A percentile compares a stretch with the other conserved stretches of the same genome.
Conservation (phyloP, 2,888 invertebrate species). For the Danaus chrysippus region DNA sequence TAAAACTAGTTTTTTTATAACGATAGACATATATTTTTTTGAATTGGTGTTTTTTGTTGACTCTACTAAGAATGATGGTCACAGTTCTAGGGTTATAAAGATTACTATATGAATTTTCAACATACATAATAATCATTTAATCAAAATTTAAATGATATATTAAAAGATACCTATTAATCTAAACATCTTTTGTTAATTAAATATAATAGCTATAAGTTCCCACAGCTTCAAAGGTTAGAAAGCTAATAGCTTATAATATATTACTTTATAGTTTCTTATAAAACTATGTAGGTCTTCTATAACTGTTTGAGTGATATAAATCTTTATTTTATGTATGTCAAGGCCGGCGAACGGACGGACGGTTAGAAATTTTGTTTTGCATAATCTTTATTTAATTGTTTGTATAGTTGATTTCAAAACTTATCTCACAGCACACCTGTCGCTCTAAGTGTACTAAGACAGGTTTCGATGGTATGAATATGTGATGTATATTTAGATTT, state of each 20-base stretch:
- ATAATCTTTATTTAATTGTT: slow-evolving; percentile 40
- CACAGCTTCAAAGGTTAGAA: slow-evolving; percentile 5
- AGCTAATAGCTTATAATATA: slow-evolving; percentile 2
- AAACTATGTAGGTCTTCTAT: slow-evolving; percentile 5
- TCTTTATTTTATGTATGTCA: slow-evolving; percentile 25
- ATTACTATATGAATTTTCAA: too few species aligned
- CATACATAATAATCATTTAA: too few species aligned
- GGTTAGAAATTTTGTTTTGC: slow-evolving; percentile 31
- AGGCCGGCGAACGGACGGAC: slow-evolving; percentile 23
- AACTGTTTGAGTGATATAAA: slow-evolving; percentile 11
- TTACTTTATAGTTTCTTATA: neutral
- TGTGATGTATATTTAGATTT: slow-evolving; percentile 18
- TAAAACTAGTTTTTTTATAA: too few species aligned
- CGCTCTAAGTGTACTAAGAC: slow-evolving; percentile 19
- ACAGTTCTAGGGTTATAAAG: too few species aligned
- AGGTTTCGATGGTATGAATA: slow-evolving; percentile 18
- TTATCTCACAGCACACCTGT: slow-evolving; percentile 33
- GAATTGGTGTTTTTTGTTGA: too few species aligned
- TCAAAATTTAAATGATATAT: too few species aligned
- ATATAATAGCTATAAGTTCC: slow-evolving; percentile 1
- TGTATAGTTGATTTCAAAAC: slow-evolving; percentile 34
- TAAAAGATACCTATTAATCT: neutral
- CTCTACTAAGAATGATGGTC: too few species aligned
- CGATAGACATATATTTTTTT: too few species aligned
- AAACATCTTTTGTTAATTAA: neutral